Base-by-base conservation (phyloP, 2,888 invertebrate genomes). In the Limulus polyphemus region DNA sequence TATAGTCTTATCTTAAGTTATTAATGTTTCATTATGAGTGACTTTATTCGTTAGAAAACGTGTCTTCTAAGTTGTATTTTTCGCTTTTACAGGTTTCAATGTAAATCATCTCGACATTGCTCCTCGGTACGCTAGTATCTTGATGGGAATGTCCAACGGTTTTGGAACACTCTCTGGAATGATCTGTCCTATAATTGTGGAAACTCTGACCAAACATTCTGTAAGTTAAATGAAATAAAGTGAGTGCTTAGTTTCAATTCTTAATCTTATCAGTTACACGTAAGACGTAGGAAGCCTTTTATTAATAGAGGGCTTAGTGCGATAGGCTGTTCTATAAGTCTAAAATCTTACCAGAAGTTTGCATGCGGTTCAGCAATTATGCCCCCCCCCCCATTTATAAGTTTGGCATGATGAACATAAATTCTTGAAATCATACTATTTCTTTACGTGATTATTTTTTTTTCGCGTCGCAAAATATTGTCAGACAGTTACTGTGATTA, bases 91-190 rank as follows among this genome's bases (percentile, higher is more conserved):
- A 81, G 95, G 98, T 32, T 98, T 95, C 80, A 99, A 99, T 76
- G 98, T 99, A 16, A 98, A 99, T 77, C 97, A 98, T 74, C 79
- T 97, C 75, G 97, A 97, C 75, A 94, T 97, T 61, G 97, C 97
- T 0, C 97, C 97, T 0, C 83, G 93, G 58, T 98, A 95, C 75
- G 97, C 97, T 48, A 93, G 93, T 76, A 95, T 97, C 70, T 80
- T 98, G 68, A 98, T 98, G 98, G 98, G 98, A 2, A 83, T 99
- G 74, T 95, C 97, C 9, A 99, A 99, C 76, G 97, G 97, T 7
- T 91, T 98, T 69, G 98, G 98, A 17, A 99, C 98, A 10, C 84
- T 99, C 68, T 94, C 97, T 55, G 98, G 98, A 49, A 87, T 97
- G 74, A 82, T 98, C 63, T 95, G 95, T 69, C 98, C 98, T 3